Evolutionary conservation across 35 echinoderm and acorn worm species (phyloP), one percentile per base, ranked within the genome.

Genomic region (Anneissia japonica): DNA sequence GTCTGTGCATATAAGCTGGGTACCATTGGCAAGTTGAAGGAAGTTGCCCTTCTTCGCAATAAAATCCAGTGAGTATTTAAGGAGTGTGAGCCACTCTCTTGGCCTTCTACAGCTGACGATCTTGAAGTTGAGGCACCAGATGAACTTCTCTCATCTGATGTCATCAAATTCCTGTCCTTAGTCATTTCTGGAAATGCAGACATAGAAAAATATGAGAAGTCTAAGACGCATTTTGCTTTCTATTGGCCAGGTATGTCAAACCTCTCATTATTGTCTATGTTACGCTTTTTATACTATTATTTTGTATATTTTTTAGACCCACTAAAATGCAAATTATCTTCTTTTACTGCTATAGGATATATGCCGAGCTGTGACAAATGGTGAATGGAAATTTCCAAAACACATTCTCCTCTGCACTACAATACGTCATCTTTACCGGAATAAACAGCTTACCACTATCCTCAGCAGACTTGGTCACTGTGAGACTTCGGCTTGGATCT

Each of bases 401-500:
- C 88, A 90, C 37, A 76, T 90, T 1, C 73, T 91, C 32, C 39
- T 91, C 0, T 86, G 89, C 31, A 91, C 35, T 6, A 91, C 83
- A 23, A 14, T 91, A 1, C 14, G 82, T 4, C 89, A 91, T 41
- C 74, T 91, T 2, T 85, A 72, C 31, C 83, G 82, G 40, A 91
- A 83, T 86, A 74, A 46, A 14, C 74, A 91, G 37, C 38, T 91
- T 0, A 91, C 55, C 28, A 91, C 74, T 34, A 39, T 91, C 4
- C 29, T 91, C 1, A 80, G 37, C 28, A 36, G 81, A 2, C 32
- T 91, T 0, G 83, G 88, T n/a, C 88, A 90, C 46, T 76, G 81
- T 84, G 88, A 90, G 56, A 84, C 37, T 90, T 90, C 41, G 35
- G 82, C 26, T 73, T 90, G 31, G 88, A 90, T 38, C 81, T 84